These are phyloP conservation scores for Cryptoprocta ferox DNA, from an alignment of 2,797 vertebrate genomes.

Conservation along the genomic window DNA sequence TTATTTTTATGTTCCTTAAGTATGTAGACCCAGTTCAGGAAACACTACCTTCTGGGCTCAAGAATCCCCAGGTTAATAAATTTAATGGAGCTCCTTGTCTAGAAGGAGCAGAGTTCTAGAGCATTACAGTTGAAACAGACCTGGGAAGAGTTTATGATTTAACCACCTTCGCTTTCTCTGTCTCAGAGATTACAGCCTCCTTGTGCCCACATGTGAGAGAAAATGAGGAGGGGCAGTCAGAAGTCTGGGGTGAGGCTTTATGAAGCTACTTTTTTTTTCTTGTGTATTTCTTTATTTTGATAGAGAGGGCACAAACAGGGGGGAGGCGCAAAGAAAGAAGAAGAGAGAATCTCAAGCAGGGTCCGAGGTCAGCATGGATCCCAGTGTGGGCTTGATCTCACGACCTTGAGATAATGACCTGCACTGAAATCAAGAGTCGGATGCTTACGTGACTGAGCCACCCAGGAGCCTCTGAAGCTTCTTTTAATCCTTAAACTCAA, in stretches of 20 bases:
- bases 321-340: no score
- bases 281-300: no score
- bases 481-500: background rate
- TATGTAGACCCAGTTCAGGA: background rate
- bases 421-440: no score
- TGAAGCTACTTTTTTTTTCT: background rate
- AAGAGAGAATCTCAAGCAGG: no score
- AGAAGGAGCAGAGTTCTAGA: background rate
- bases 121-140: background rate
- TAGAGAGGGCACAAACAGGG: no score
- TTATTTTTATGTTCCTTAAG: background rate
- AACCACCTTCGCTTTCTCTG: background rate
- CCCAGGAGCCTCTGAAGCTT: background rate
- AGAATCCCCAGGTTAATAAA: background rate
- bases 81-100: background rate
- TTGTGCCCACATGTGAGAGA: background rate
- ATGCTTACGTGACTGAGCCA: no score
- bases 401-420: no score
- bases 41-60: background rate
- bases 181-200: background rate
- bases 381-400: no score
- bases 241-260: background rate
- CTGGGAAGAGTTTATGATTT: background rate
- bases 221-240: background rate
- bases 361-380: no score